phyloP scores from a whole-genome alignment of 2,113 vertebrate species.

The Gobiocypris rarus region DNA sequence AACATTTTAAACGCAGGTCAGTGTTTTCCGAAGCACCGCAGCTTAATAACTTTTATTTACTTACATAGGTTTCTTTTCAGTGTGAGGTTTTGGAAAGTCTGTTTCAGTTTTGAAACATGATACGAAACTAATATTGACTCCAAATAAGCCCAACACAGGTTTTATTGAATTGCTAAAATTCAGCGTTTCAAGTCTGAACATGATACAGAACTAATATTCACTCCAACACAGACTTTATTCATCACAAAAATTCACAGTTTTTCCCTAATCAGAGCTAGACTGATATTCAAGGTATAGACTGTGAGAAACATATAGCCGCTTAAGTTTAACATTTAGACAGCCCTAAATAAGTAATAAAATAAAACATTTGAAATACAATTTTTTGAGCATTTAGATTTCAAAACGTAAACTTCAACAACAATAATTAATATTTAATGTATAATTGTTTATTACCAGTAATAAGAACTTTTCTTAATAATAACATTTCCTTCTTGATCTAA shows the following conservation, averaged over 20 bases:
- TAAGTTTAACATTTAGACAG: neutral
- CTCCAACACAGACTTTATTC: neutral
- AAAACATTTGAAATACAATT: no score
- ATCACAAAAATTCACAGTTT: neutral
- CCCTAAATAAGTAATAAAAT: neutral
- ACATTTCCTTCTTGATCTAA: neutral
- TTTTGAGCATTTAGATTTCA: no score
- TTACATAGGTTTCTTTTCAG: neutral
- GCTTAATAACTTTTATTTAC: neutral
- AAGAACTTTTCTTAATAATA: no score
- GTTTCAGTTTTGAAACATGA: conserved; percentile 9
- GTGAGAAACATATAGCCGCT: neutral
- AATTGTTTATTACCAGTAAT: no score
- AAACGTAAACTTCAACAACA: no score
- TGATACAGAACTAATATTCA: conserved; percentile 9
- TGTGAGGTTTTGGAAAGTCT: neutral
- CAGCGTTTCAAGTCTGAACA: neutral
- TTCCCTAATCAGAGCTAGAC: neutral
- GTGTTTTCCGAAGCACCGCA: neutral
- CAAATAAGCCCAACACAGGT: neutral
- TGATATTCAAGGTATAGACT: neutral
- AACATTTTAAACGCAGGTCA: neutral
- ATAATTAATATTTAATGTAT: no score
- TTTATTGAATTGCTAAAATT: neutral
- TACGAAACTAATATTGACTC: conserved; percentile 2